A percentile compares a stretch with the other conserved stretches of the same genome.
Evolutionary conservation across 2,888 invertebrate species (phyloP).

Genomic region (Oxycera nigricornis): DNA sequence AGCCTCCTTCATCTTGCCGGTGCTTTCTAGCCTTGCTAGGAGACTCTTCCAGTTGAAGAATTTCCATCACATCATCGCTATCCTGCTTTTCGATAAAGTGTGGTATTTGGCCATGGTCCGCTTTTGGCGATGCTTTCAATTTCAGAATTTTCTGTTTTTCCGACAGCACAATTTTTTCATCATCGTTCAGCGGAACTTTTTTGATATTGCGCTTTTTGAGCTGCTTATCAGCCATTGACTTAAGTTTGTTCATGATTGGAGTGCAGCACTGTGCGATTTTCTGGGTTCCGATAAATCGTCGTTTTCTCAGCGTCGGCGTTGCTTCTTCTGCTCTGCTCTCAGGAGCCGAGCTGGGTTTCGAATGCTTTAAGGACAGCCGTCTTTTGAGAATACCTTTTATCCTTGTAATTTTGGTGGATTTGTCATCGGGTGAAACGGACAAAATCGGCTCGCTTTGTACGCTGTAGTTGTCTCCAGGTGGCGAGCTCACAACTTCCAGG

Average conservation of each 20-base stretch:
- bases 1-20: conserved; percentile 41
- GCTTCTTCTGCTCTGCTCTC: conserved; percentile 30
- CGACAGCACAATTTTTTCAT: conserved; percentile 63
- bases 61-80: conserved; percentile 61
- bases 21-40: conserved; percentile 58
- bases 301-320: background rate
- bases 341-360: conserved; percentile 54
- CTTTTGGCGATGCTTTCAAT: conserved; percentile 69
- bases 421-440: conserved; percentile 56
- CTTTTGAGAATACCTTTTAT: conserved; percentile 67
- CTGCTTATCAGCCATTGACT: conserved; percentile 70
- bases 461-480: conserved; percentile 51
- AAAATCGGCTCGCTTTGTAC: conserved; percentile 54
- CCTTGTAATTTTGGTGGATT: conserved; percentile 55
- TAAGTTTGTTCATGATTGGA: conserved; percentile 71
- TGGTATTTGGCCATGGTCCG: conserved; percentile 63
- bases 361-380: conserved; percentile 13
- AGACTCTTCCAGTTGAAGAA: conserved; percentile 61
- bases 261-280: conserved; percentile 66
- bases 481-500: background rate
- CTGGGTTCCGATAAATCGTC: conserved; percentile 57
- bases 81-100: conserved; percentile 62
- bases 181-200: conserved; percentile 57
- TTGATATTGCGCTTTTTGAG: conserved; percentile 64
- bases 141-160: conserved; percentile 68